Percentiles rank a stretch among this genome's conserved stretches.
These are phyloP conservation scores for Polylopha cassiicola DNA, from an alignment of 2,888 invertebrate species.

Conservation along the genomic window DNA sequence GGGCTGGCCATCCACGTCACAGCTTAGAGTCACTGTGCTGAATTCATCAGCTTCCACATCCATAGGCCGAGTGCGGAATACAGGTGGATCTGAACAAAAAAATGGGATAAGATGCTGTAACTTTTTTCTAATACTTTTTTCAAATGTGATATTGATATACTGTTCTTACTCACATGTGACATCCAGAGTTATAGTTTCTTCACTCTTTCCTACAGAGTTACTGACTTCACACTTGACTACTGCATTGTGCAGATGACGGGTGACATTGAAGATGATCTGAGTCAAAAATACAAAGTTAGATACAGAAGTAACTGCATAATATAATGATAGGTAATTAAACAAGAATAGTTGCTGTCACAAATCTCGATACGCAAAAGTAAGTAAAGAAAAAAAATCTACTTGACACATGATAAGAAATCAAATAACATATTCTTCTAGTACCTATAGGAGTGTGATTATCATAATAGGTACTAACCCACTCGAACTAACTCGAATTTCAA, in stretches of 20 bases:
- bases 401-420: no score
- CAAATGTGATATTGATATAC: background rate
- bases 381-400: no score
- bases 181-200: conserved; percentile 88
- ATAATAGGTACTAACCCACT: no score
- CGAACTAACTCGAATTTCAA: no score
- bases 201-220: conserved; percentile 92
- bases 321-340: no score
- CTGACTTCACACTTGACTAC: conserved; percentile 94
- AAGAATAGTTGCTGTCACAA: no score
- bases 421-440: no score
- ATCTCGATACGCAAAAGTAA: no score
- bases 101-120: background rate
- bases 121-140: conserved; percentile 1
- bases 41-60: conserved; percentile 89
- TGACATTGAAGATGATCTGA: conserved; percentile 86
- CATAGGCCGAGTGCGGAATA: conserved; percentile 84
- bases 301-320: no score
- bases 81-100: conserved; percentile 82
- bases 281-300: no score
- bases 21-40: conserved; percentile 85
- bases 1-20: conserved; percentile 95
- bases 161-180: conserved; percentile 92
- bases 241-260: conserved; percentile 88
- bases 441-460: no score